Percentiles rank a stretch among this genome's conserved stretches.
These are phyloP conservation scores for Pollachius pollachius DNA, from an alignment of 2,113 vertebrate genomes.

Conservation along the genomic window DNA sequence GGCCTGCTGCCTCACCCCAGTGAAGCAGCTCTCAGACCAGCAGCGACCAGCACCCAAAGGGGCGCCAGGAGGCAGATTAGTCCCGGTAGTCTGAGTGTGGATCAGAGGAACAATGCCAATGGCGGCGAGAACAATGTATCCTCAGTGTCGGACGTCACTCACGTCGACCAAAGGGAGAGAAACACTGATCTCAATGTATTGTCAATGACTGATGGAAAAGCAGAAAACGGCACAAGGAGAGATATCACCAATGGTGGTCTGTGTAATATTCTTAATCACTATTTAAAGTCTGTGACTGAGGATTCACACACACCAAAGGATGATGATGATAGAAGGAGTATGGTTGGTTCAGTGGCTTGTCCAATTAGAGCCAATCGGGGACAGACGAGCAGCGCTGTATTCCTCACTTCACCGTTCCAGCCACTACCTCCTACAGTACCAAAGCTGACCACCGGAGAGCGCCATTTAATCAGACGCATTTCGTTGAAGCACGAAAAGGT, in stretches of 20 bases:
- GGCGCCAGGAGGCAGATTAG: neutral
- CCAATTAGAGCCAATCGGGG: neutral
- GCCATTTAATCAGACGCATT: neutral
- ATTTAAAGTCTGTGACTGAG: slow-evolving; percentile 2
- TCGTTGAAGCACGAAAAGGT: neutral
- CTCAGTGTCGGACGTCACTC: neutral
- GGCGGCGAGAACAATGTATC: neutral
- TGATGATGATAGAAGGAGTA: neutral
- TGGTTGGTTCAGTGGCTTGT: slow-evolving; percentile 1
- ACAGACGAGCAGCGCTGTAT: slow-evolving; percentile 4
- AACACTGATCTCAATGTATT: slow-evolving; percentile 3
- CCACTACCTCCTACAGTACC: slow-evolving; percentile 16
- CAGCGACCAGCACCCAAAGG: slow-evolving; percentile 1
- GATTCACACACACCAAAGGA: neutral
- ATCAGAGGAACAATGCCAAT: neutral
- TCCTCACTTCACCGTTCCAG: slow-evolving; percentile 13
- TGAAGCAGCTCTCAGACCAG: slow-evolving; percentile 6
- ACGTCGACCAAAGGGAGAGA: neutral
- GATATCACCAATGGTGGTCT: slow-evolving; percentile 1
- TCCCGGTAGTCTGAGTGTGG: neutral
- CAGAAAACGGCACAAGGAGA: neutral
- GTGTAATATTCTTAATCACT: neutral
- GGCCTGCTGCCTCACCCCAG: slow-evolving; percentile 8
- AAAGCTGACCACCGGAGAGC: slow-evolving; percentile 16
- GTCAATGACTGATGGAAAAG: neutral